Percentiles rank a stretch among this genome's conserved stretches.
phyloP scores from a whole-genome alignment of 1,140 invertebrate genomes.

The Sinonovacula constricta region DNA sequence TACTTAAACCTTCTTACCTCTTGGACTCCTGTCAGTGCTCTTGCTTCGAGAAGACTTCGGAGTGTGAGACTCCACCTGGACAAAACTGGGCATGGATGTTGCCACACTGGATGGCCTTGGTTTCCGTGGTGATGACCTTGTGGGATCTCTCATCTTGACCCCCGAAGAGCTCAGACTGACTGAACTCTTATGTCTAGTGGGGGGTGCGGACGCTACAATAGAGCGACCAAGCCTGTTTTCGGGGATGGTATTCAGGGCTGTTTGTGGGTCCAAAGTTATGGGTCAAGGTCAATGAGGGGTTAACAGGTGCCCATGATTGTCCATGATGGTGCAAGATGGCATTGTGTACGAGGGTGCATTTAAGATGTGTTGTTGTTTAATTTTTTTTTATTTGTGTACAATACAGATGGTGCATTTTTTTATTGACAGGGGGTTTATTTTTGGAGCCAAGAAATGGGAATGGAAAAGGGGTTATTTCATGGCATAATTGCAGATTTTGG shows the following conservation, averaged over 20 bases:
- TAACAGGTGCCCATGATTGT: too few relatives aligned
- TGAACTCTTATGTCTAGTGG: conserved; percentile 66
- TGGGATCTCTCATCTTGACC: conserved; percentile 66
- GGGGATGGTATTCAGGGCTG: conserved; percentile 74
- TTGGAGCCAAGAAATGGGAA: too few relatives aligned
- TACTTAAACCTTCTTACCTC: conserved; percentile 60
- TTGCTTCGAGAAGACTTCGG: conserved; percentile 66
- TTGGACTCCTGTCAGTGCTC: conserved; percentile 68
- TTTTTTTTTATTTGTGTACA: too few relatives aligned
- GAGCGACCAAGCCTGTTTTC: conserved; percentile 71
- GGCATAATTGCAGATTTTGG: too few relatives aligned
- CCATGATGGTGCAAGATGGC: too few relatives aligned
- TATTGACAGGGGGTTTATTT: too few relatives aligned
- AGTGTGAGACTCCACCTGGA: conserved; percentile 57
- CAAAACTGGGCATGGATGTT: conserved; percentile 71
- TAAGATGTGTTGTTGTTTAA: too few relatives aligned
- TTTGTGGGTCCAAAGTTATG: too few relatives aligned
- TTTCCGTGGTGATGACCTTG: conserved; percentile 63
- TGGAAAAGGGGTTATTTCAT: too few relatives aligned
- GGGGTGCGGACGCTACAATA: conserved; percentile 72
- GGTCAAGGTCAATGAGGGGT: too few relatives aligned
- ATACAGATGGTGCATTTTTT: too few relatives aligned
- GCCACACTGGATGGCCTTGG: conserved; percentile 72
- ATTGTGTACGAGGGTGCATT: too few relatives aligned
- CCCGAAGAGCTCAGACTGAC: conserved; percentile 57